Base-by-base conservation (phyloP, 2,888 invertebrate genomes). In the Spodoptera littoralis region DNA sequence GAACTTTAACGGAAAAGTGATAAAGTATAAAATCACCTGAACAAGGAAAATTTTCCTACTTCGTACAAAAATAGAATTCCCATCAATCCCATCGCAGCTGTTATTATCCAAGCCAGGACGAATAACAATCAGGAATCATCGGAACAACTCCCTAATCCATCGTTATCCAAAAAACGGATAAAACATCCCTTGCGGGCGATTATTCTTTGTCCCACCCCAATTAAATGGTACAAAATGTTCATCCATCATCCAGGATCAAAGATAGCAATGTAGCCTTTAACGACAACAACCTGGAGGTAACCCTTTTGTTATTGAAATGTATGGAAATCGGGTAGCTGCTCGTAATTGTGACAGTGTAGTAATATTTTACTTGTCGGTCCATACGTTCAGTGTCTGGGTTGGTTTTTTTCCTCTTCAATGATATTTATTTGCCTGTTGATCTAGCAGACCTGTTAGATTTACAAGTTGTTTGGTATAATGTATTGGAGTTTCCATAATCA, bases 221-320 rank as follows among this genome's bases (percentile, higher is more conserved):
- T 77, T 70, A 76, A 73, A 70, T 46, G 45, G 43, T 45, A 68
- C 41, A 65, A 77, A 73, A 58, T 62, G 46, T 66, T 64, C 66
- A 71, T 72, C 56, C 59, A 70, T 77, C 76, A 67, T 64, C 41
- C 50, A 12, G 46, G 58, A 64, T 67, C 73, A 66, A 62, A 66
- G 52, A 48, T 65, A 73, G 65, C 68, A 58, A 44, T 65, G 73
- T 76, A 69, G 64, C 64, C 70, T 54, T 73, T 66, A 59, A 45
- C 64, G 54, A 49, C 60, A 64, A 70, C 70, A 73, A 58, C 43
- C 30, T 30, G 30, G 1, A 30, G 30, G 30, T 30, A 6, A 6
- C 8, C 55, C 58, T 76, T 76, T 79, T 79, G 70, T 77, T 70
- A 76, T 76, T 79, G 60, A 79, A 79, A 76, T 76, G 52, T 73